phyloP scores from a whole-genome alignment of 2,888 invertebrate genomes.

The Podotricha telesiphe region DNA sequence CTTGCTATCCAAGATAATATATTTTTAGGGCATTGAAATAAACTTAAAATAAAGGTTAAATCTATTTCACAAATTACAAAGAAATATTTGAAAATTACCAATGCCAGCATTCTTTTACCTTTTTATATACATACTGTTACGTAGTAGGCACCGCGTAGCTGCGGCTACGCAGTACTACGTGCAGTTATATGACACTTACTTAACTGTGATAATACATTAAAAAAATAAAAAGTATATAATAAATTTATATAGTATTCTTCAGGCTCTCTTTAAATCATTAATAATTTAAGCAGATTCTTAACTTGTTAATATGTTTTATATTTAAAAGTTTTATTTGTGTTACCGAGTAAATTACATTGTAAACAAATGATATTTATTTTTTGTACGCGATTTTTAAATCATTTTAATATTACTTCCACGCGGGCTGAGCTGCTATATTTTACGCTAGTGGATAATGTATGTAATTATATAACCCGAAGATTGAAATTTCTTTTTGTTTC shows the following conservation, averaged over 20 bases:
- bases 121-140: not conserved
- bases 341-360: too few species aligned
- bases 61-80: too few species aligned
- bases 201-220: too few species aligned
- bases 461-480: conserved; percentile 29
- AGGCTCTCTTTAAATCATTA: not conserved
- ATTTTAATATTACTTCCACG: conserved; percentile 2
- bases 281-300: too few species aligned
- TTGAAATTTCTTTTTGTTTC: conserved; percentile 66
- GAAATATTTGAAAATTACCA: too few species aligned
- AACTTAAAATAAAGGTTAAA: too few species aligned
- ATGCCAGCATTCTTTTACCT: not conserved
- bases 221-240: not conserved
- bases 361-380: not conserved
- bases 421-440: not conserved
- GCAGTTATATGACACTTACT: too few species aligned
- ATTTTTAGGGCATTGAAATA: too few species aligned
- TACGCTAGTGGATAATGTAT: conserved; percentile 24
- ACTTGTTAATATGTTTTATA: too few species aligned
- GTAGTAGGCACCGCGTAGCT: not conserved
- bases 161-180: not conserved
- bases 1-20: too few species aligned
- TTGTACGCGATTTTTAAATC: not conserved
- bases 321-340: too few species aligned
- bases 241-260: not conserved